A percentile compares a stretch with the other conserved stretches of the same genome.
phyloP scores from a whole-genome alignment of 2,888 invertebrate genomes.

The Diarsia brunnea region DNA sequence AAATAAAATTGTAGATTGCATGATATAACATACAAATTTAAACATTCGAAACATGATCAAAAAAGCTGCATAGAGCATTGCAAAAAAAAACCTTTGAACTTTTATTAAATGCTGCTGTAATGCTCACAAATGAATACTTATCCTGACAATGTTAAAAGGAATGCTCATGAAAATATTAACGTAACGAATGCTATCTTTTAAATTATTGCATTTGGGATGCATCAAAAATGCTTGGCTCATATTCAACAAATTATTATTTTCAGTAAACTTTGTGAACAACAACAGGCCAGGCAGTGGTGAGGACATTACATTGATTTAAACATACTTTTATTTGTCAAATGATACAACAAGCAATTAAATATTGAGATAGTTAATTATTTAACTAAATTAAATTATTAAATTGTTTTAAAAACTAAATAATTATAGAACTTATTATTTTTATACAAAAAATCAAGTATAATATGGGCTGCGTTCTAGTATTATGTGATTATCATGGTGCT shows the following conservation, averaged over 20 bases:
- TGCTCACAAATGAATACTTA: neutral
- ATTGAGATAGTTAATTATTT: too few species aligned
- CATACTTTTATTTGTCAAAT: neutral
- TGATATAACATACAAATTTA: neutral
- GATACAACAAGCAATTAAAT: neutral
- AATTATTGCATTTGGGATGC: neutral
- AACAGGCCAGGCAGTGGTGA: constrained; percentile 35
- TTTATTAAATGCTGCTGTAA: neutral
- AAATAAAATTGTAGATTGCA: neutral
- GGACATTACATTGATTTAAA: neutral
- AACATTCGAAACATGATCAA: constrained; percentile 22
- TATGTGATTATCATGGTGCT: neutral
- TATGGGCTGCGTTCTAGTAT: neutral
- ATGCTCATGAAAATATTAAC: constrained; percentile 5
- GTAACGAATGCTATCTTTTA: constrained; percentile 5
- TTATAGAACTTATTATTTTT: neutral
- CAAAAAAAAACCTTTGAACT: neutral
- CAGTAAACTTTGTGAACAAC: constrained; percentile 41
- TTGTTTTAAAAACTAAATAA: neutral
- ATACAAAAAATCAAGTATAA: neutral
- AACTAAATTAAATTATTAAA: too few species aligned
- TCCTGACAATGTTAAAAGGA: neutral
- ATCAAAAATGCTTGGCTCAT: constrained; percentile 13
- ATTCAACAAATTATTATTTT: constrained; percentile 38
- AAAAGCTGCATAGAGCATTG: neutral